Evolutionary conservation across 1,140 invertebrate genomes (phyloP), one percentile per base, ranked within the genome.

Genomic region (Bombus terrestris): DNA sequence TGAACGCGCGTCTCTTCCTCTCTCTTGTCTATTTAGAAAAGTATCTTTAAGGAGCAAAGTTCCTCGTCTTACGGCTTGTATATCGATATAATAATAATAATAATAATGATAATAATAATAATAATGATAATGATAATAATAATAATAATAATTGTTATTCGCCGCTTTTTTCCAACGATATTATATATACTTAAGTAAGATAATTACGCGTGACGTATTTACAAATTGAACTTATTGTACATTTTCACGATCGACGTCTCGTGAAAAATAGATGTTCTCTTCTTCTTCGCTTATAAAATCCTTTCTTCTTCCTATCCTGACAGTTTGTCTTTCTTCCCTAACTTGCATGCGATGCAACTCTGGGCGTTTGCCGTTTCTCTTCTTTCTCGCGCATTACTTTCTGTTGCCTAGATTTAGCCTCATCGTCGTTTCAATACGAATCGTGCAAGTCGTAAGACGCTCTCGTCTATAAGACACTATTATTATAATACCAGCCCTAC

Each of bases 161-260:
- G 25, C 39, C 32, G 71, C 28, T 53, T 83, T 25, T 13, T n/a
- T 43, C 37, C 32, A 53, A 82, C 72, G 43, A 72, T 59, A 35
- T 62, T 53, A 57, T 68, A 47, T 22, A 18, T 68, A 68, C 71
- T 35, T 76, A 76, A 39, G 41, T 68, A 22, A 82, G 81, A 82
- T 82, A 75, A 74, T 81, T 37, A 53, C 43, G 68, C 62, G 39
- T n/a, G 80, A 47, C 43, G n/a, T 89, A 89, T 89, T 83, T 89
- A 89, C 88, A 89, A 62, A 62, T 64, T 77, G 76, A 79, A 57
- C 83, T 57, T 83, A 89, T 86, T 89, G 69, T 89, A 82, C 79
- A 62, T 72, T 89, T 89, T 86, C 80, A 77, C 84, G 76, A 83
- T 75, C 57, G 76, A 32, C 64, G 37, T 43, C 72, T 86, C 71